Evolutionary conservation across 2,888 invertebrate species (phyloP).

Genomic region (Acanthacorydalis orientalis): DNA sequence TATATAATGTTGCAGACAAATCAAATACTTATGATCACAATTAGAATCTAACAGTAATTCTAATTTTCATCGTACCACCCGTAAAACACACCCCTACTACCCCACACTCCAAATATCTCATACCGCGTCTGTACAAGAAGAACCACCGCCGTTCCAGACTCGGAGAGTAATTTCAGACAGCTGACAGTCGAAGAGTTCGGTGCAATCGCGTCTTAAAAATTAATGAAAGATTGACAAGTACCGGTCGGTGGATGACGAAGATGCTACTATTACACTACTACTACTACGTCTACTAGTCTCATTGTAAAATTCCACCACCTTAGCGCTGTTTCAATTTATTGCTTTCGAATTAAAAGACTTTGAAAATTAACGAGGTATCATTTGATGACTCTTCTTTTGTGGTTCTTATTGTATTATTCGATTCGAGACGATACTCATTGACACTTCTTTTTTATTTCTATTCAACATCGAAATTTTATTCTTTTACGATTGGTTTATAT

Average conservation of each 20-base stretch:
- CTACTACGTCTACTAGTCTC: too few species aligned
- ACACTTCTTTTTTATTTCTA: too few species aligned
- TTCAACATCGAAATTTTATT: too few species aligned
- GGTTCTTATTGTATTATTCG: too few species aligned
- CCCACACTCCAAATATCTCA: background rate
- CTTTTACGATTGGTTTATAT: too few species aligned
- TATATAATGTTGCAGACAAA: too few species aligned
- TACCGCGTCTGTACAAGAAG: background rate
- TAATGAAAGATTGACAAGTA: slow-evolving; percentile 3
- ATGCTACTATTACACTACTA: too few species aligned
- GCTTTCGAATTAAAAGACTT: background rate
- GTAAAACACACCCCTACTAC: background rate
- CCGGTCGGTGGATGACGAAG: background rate
- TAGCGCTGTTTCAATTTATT: slow-evolving; percentile 1
- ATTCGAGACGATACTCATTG: too few species aligned
- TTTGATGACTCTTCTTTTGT: background rate
- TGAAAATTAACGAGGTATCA: background rate
- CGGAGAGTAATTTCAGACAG: slow-evolving; percentile 5
- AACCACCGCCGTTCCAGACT: background rate
- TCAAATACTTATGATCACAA: too few species aligned
- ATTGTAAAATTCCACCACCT: too few species aligned
- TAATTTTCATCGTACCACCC: background rate
- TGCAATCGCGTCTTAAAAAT: slow-evolving; percentile 4
- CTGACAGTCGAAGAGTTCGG: slow-evolving; percentile 2
- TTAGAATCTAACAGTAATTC: too few species aligned